A percentile compares a stretch with the other conserved stretches of the same genome.
Evolutionary conservation across 2,888 invertebrate genomes (phyloP).

Genomic region (Lordiphosa andalusiaca): DNA sequence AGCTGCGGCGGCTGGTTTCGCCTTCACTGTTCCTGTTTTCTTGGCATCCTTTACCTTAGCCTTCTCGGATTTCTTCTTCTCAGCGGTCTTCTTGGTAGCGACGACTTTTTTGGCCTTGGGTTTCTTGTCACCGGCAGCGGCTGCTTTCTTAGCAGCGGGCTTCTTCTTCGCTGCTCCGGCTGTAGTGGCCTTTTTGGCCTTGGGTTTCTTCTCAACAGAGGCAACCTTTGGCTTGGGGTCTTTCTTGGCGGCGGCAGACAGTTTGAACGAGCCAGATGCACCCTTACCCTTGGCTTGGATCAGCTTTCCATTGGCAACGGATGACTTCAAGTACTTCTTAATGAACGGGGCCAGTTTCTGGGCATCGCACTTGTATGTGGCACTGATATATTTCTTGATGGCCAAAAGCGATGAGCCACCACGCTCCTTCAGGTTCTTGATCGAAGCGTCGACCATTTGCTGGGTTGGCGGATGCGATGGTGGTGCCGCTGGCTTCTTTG

Average conservation of each 20-base stretch:
- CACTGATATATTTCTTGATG: constrained; percentile 47
- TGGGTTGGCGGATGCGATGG: constrained; percentile 44
- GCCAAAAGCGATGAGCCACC: constrained; percentile 50
- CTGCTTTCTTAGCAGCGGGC: constrained; percentile 21
- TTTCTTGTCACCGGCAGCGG: constrained; percentile 31
- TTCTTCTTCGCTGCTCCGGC: constrained; percentile 17
- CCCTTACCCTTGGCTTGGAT: constrained; percentile 61
- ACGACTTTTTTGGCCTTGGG: constrained; percentile 26
- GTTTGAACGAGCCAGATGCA: constrained; percentile 53
- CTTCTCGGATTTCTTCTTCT: constrained; percentile 38
- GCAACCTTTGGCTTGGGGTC: constrained; percentile 33
- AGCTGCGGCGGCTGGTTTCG: constrained; percentile 31
- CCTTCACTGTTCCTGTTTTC: constrained; percentile 38
- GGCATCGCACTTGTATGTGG: constrained; percentile 49
- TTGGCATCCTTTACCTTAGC: constrained; percentile 41
- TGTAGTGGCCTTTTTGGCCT: constrained; percentile 14
- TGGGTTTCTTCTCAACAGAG: constrained; percentile 35
- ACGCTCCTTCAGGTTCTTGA: constrained; percentile 45
- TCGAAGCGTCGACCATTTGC: constrained; percentile 48
- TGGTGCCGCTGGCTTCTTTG: constrained; percentile 1
- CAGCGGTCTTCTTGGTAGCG: constrained; percentile 35
- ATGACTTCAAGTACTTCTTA: constrained; percentile 82
- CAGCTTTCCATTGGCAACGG: constrained; percentile 82
- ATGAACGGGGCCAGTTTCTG: constrained; percentile 81
- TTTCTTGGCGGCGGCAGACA: constrained; percentile 45